phyloP scores from a whole-genome alignment of 2,113 vertebrate species.

The Myodes glareolus region DNA sequence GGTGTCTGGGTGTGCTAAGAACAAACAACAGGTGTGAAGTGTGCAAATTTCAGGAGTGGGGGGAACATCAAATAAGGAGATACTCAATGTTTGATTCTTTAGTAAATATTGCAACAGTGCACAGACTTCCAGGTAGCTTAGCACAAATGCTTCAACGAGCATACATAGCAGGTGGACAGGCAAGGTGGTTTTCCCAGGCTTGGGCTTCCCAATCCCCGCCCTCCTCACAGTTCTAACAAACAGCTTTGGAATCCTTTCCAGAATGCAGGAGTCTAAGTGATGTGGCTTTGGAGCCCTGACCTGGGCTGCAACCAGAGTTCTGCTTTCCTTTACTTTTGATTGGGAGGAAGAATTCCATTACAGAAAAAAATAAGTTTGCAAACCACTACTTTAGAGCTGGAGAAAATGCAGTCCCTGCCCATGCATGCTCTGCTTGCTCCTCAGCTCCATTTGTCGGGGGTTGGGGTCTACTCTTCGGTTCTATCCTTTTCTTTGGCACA shows the following conservation, averaged over 20 bases:
- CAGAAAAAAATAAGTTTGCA: background rate
- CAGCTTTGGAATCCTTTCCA: background rate
- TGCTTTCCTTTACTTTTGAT: background rate
- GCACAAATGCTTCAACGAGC: background rate
- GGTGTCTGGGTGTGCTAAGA: background rate
- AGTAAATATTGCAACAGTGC: background rate
- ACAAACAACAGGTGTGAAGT: background rate
- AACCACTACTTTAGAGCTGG: fast-evolving
- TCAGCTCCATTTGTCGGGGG: too few relatives aligned
- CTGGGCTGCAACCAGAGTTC: background rate
- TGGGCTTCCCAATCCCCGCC: background rate
- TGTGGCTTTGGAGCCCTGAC: background rate
- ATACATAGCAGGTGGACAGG: background rate
- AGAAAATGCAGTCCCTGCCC: background rate
- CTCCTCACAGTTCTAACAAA: background rate
- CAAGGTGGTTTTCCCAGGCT: background rate
- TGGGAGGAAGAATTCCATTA: background rate
- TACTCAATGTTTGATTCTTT: background rate
- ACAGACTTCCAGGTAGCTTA: background rate
- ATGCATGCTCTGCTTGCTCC: background rate
- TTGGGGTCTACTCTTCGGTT: background rate
- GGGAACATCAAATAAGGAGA: background rate
- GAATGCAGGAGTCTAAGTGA: background rate
- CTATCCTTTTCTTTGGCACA: background rate
- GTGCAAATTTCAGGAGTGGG: background rate